Base-by-base conservation (phyloP, 2,113 vertebrate species). In the Podiceps cristatus region DNA sequence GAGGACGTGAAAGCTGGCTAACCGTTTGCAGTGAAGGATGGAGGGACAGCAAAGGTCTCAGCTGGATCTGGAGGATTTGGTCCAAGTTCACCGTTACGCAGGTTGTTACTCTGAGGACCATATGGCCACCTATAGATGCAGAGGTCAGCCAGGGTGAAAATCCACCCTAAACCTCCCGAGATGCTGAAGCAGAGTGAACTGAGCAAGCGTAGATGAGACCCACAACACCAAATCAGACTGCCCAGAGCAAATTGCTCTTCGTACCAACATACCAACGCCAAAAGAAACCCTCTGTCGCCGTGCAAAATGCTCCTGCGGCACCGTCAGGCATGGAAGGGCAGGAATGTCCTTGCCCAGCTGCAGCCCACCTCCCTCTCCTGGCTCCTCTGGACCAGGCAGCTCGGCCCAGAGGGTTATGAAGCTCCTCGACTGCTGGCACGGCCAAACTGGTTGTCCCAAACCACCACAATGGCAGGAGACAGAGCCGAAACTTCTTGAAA, bases 81-180 rank as follows among this genome's bases (percentile, higher is more conserved):
- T 45, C 60, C 28, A 7, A n/a, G 47, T 3, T 76, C 53, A 31
- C 53, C 62, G 68, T 53, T 5, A 8, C 1, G 29, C 59, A 62
- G 45, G 42, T 58, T 23, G 24, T 64, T 37, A 7, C 13, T 45
- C 76, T 28, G 53, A 63, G 62, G 64, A 62, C 84, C 28, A 2
- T 5, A 1, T 0, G 37, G 66, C 74, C 81, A 42, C 31, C 11
- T 4, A 18, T 0, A 67, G 72, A 20, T 5, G 40, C 22, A 47
- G 19, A 15, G n/a, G 64, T 60, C 63, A 64, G 55, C 35, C 50
- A 35, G 76, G 50, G 52, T 15, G 59, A 42, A 60, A 27, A 49
- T 3, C 6, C 33, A 82, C 63, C 35, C 13, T 9, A 63, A 81
- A 22, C 31, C 53, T 72, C 79, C 63, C 0, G 3, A 56, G 84